Base-by-base conservation (phyloP, 2,113 vertebrate genomes). In the Gnathonemus longibarbis region DNA sequence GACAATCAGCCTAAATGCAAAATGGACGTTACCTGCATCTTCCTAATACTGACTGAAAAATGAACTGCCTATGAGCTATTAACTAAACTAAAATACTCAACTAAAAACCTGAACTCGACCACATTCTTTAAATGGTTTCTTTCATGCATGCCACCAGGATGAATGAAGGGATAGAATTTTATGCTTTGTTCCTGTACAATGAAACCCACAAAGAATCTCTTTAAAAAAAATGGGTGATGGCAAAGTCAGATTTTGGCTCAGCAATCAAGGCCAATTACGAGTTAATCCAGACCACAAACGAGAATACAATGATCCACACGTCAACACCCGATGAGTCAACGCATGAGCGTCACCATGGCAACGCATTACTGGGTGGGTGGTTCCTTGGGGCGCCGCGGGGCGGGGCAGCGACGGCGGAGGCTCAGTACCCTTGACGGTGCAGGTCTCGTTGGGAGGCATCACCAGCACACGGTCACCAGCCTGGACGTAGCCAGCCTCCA, bases 371-470 rank as follows among this genome's bases (percentile, higher is more conserved):
- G 39, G 13, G 35, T 35, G 7, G 39, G 45, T 21, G 21, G 39
- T 42, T 48, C 35, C 45, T 8, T 62, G 56, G 24, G 24, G 56
- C 19, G 27, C 27, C 45, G 2, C 2, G n/a, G n/a, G 45, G 48
- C 11, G 10, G 84, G 15, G 85, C 6, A 3, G 48, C 6, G 24
- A 27, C 11, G 5, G 24, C 13, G 13, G 42, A 21, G 49, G 24
- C 50, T 53, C 24, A 17, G 85, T 96, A 99, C 98, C 98, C 98
- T 99, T 99, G 91, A 98, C 96, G 74, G 96, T 98, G 95, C 98
- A 99, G 90, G 97, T 98, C 96, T 99, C 98, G 95, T 99, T 99
- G 48, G 98, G 98, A 91, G 98, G 98, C 97, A 99, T 97, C 56
- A 96, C 98, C 91, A 98, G 94, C 58, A 98, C 95, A 92, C 96